Percentiles rank a stretch among this genome's conserved stretches.
Conservation (phyloP, 2,113 vertebrate species). For the Pelecanoides urinatrix region DNA sequence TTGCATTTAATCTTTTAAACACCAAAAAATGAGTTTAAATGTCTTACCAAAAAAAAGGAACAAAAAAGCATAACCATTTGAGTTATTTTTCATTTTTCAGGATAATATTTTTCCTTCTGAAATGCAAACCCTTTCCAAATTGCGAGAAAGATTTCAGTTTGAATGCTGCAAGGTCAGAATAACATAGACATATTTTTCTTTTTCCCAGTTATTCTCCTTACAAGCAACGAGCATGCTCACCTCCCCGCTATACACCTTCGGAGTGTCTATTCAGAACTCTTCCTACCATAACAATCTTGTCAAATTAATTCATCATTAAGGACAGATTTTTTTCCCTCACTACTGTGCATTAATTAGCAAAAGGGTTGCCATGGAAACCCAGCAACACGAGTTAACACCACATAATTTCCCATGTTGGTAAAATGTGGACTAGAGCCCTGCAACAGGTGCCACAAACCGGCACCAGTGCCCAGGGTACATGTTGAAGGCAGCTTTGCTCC, state of each 20-base stretch:
- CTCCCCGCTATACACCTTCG: neutral
- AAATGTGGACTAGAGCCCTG: neutral
- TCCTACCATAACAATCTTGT: neutral
- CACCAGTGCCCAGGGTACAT: neutral
- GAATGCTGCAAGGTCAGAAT: neutral
- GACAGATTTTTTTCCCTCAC: neutral
- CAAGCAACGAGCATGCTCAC: neutral
- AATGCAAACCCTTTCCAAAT: neutral
- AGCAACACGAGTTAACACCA: neutral
- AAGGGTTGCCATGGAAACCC: constrained; percentile 25
- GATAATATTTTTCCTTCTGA: neutral
- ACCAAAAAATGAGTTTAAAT: neutral
- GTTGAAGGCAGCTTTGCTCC: neutral
- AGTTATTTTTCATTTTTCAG: neutral
- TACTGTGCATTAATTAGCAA: neutral
- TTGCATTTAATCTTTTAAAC: neutral
- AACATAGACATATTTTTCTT: neutral
- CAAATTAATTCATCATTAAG: constrained; percentile 36
- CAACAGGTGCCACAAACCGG: neutral
- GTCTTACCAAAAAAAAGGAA: neutral
- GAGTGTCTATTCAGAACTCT: neutral
- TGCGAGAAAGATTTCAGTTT: neutral
- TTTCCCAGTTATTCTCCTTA: neutral
- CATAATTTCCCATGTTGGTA: neutral
- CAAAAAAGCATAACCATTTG: neutral